Evolutionary conservation across 1,140 invertebrate species (phyloP), one percentile per base, ranked within the genome.

Genomic region (Sminthurides bifidus): DNA sequence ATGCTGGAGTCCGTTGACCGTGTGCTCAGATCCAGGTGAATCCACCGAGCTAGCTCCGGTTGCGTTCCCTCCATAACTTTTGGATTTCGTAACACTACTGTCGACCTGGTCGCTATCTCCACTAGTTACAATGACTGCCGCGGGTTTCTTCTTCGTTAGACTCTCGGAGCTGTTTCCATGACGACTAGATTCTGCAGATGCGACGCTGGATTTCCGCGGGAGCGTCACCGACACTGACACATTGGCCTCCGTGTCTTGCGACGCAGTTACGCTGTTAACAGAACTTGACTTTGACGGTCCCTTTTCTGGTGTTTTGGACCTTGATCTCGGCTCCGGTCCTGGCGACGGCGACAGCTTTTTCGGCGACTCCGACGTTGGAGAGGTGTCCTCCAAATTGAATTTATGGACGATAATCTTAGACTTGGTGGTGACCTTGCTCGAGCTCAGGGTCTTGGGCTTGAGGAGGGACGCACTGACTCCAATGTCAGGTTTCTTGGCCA

Each of bases 321-420:
- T 37, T 37, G 33, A 17, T 37, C 17, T 37, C 33, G 33, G 17
- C 17, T 37, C 33, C 33, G 10, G 33, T 37, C 33, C 12, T 37
- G 17, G 33, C 17, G 12, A 17, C 33, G 10, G 33, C 33, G 33
- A 17, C 33, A 37, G 33, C 10, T 37, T 17, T 37, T 37, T 37
- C 17, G 33, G 33, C 10, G 17, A 12, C 17, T 43, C 41, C 17
- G 6, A 15, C 41, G 41, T 10, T 23, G 41, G n/a, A 12, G 5
- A 21, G 5, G 35, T 49, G 29, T 17, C 23, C 3, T 46, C 46
- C 10, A 49, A 5, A 4, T 8, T 33, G 21, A 49, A 49, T 49
- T 49, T 49, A 49, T 49, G 46, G 35, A 49, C 35, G 12, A 49
- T 49, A 19, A 49, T 17, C 21, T 49, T 49, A 12, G 46, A 49